These are phyloP conservation scores for Hemithea aestivaria DNA, from an alignment of 2,888 invertebrate genomes.

Conservation along the genomic window DNA sequence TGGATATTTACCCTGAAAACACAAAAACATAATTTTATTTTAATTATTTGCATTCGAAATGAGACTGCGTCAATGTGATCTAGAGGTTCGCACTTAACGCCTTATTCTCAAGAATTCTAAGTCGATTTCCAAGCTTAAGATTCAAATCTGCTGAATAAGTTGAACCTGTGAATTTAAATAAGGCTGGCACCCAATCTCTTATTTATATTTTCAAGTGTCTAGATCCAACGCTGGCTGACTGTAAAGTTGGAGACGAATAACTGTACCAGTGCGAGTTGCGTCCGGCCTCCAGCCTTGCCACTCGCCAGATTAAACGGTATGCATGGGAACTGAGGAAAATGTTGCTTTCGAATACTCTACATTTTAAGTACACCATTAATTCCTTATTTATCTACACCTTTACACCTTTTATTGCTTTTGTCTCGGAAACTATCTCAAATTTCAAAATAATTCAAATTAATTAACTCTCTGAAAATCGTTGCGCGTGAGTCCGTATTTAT, in stretches of 20 bases:
- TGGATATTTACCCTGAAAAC: too few relatives aligned
- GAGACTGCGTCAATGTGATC: slow-evolving; percentile 13
- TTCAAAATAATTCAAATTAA: too few relatives aligned
- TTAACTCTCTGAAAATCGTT: slow-evolving; percentile 5
- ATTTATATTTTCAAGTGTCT: slow-evolving; percentile 39
- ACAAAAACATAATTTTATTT: too few relatives aligned
- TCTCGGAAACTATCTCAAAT: too few relatives aligned
- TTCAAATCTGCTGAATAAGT: slow-evolving; percentile 53
- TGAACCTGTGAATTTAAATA: slow-evolving; percentile 55
- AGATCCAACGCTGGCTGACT: slow-evolving; percentile 47
- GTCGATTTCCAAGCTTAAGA: slow-evolving; percentile 50
- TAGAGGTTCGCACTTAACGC: slow-evolving; percentile 35
- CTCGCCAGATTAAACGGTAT: slow-evolving; percentile 44
- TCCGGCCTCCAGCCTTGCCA: slow-evolving; percentile 30
- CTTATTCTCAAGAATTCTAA: slow-evolving; percentile 46
- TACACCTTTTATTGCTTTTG: slow-evolving; percentile 8
- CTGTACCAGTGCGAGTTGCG: slow-evolving; percentile 33
- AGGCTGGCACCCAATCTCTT: slow-evolving; percentile 42
- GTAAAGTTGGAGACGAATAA: slow-evolving; percentile 43
- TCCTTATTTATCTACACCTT: slow-evolving; percentile 14
- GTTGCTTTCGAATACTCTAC: slow-evolving; percentile 28
- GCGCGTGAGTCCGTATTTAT: slow-evolving; percentile 16
- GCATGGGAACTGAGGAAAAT: slow-evolving; percentile 30
- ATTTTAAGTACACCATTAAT: slow-evolving; percentile 24
- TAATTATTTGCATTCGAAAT: slow-evolving; percentile 24